Conservation (phyloP, 2,888 invertebrate genomes). For the Acanthosepion pharaonis region DNA sequence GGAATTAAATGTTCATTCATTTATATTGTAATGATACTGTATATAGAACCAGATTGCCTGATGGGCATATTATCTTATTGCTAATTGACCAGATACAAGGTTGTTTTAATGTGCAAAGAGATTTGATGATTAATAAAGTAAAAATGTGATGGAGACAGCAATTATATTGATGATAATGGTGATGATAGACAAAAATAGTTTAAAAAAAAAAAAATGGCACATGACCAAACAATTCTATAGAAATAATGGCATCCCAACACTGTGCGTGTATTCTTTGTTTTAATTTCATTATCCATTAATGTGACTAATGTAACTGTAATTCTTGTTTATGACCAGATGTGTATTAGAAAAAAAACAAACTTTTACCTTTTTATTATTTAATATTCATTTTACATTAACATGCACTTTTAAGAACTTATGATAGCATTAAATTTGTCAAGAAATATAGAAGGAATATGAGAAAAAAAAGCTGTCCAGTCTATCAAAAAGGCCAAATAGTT, state of each 20-base stretch:
- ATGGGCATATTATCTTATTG: too few relatives aligned
- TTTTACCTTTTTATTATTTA: not conserved
- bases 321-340: not conserved
- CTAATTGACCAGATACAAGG: too few relatives aligned
- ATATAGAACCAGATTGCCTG: too few relatives aligned
- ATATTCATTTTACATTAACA: not conserved
- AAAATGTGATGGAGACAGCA: not conserved
- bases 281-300: not conserved
- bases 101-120: not conserved
- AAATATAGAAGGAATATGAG: too few relatives aligned
- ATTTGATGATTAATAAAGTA: not conserved
- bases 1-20: too few relatives aligned
- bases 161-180: not conserved
- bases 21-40: too few relatives aligned
- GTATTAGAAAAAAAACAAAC: not conserved
- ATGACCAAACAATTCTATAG: slow-evolving; percentile 22
- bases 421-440: not conserved
- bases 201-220: not conserved
- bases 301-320: not conserved
- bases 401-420: not conserved
- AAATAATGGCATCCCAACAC: not conserved
- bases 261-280: not conserved
- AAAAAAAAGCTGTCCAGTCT: not conserved
- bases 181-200: not conserved
- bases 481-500: not conserved